Evolutionary conservation across 2,888 invertebrate genomes (phyloP), one percentile per base, ranked within the genome.

Genomic region (Hypomecis punctinalis): DNA sequence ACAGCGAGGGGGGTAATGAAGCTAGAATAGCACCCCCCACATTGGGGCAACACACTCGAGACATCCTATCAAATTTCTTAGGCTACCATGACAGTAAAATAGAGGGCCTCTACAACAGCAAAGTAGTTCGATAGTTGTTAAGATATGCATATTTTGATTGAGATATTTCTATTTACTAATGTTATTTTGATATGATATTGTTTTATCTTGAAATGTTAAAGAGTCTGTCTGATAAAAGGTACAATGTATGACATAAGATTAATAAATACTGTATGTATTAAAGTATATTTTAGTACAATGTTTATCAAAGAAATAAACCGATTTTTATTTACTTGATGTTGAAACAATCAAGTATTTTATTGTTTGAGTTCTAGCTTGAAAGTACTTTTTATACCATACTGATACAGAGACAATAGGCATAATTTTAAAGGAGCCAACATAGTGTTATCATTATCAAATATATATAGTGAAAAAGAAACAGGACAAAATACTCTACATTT

Each of bases 1-100:
- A 95, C 82, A 96, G 96, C 74, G 94, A 94, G 56, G 95, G 96
- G 0, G 94, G 94, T 0, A 97, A 97, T 80, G 85, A 89, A 69
- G 95, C 96, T 0, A 94, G 96, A 63, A 90, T 91, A 3, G 94
- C 98, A 0, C 98, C 99, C 0, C 99, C 99, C 0, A 86, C 92
- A 6, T 89, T 99, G 36, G 99, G 99, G 0, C 95, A 99, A 82
- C 98, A 99, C 80, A 99, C 99, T 0, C 91, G 91, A 64, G 94
- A 96, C 74, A 94, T 99, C 54, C 90, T 99, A 45, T 84, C 87
- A n/a, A 87, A 94, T 66, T 81, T 97, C 68, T 88, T 97, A 48
- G 94, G 94, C 0, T 97, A 96, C 78, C 89, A 94, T 52, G 88
- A 94, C 8, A 85, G 90, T 13, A 90, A 94, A 78, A 95, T 97